phyloP scores from a whole-genome alignment of 2,888 invertebrate species.

The Physocephala rufipes region DNA sequence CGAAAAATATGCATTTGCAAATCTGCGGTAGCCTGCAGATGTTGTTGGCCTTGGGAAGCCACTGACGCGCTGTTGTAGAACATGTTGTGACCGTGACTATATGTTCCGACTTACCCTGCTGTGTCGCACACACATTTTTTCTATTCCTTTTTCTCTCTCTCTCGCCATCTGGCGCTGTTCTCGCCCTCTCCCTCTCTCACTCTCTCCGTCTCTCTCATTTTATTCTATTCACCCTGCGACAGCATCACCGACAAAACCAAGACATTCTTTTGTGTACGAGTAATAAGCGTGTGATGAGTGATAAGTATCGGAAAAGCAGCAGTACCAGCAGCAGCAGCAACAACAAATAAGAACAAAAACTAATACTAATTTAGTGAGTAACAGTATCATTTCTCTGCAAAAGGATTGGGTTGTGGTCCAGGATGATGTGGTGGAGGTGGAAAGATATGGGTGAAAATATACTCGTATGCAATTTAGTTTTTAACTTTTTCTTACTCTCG shows the following conservation, averaged over 20 bases:
- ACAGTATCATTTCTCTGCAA: slow-evolving; percentile 1
- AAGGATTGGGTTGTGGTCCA: neutral
- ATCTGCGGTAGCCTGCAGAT: neutral
- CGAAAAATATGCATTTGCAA: neutral
- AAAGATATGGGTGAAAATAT: no score
- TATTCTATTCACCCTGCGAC: no score
- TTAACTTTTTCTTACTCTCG: neutral
- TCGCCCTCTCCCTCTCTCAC: no score
- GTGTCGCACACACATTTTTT: no score
- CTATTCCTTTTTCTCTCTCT: no score
- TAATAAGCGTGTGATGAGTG: slow-evolving; percentile 11
- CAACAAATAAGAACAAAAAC: slow-evolving; percentile 13
- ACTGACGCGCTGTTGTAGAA: neutral
- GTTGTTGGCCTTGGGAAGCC: slow-evolving; percentile 12
- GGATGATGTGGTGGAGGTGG: no score
- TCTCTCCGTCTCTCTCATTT: no score
- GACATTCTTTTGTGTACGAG: neutral
- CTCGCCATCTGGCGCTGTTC: no score
- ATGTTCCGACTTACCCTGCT: no score
- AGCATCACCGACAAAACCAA: no score
- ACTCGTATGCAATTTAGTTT: neutral
- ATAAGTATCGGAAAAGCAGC: slow-evolving; percentile 1
- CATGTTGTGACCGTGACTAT: neutral
- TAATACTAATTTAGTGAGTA: no score
- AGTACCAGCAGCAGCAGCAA: slow-evolving; percentile 7